These are phyloP conservation scores for Synanthedon myopaeformis DNA, from an alignment of 2,888 invertebrate genomes.

Conservation along the genomic window DNA sequence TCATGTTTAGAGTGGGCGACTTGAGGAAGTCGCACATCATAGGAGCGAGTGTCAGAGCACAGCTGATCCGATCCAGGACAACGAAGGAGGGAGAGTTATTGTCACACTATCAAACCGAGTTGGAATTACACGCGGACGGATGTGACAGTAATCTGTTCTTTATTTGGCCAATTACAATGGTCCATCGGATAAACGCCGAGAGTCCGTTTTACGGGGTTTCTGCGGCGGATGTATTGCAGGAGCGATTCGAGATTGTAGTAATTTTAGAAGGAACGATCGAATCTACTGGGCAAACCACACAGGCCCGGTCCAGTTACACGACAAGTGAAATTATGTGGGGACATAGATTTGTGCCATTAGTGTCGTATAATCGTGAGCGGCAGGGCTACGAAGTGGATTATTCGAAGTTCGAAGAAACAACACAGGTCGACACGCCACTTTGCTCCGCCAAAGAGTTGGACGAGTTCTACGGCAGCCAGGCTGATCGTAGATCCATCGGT, in stretches of 20 bases:
- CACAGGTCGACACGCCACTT: slow-evolving; percentile 82
- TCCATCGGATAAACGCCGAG: slow-evolving; percentile 84
- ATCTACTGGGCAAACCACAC: slow-evolving; percentile 82
- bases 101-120: slow-evolving; percentile 84
- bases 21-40: slow-evolving; percentile 92
- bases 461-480: slow-evolving; percentile 73
- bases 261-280: slow-evolving; percentile 86
- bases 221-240: slow-evolving; percentile 83
- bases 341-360: slow-evolving; percentile 80
- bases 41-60: slow-evolving; percentile 86
- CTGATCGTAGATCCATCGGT: slow-evolving; percentile 69
- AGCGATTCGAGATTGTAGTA: slow-evolving; percentile 86
- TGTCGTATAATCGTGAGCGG: slow-evolving; percentile 79
- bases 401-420: slow-evolving; percentile 83
- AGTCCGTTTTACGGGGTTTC: slow-evolving; percentile 89
- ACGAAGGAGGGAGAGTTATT: slow-evolving; percentile 89
- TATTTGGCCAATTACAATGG: slow-evolving; percentile 93
- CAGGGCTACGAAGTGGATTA: slow-evolving; percentile 85
- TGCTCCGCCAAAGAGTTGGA: slow-evolving; percentile 77
- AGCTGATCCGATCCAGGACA: slow-evolving; percentile 82
- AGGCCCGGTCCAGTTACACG: slow-evolving; percentile 81
- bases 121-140: slow-evolving; percentile 77
- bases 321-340: slow-evolving; percentile 86
- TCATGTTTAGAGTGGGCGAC: slow-evolving; percentile 91
- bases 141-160: slow-evolving; percentile 88